phyloP scores from a whole-genome alignment of 2,797 vertebrate species.

The Zenarchopterus dispar region DNA sequence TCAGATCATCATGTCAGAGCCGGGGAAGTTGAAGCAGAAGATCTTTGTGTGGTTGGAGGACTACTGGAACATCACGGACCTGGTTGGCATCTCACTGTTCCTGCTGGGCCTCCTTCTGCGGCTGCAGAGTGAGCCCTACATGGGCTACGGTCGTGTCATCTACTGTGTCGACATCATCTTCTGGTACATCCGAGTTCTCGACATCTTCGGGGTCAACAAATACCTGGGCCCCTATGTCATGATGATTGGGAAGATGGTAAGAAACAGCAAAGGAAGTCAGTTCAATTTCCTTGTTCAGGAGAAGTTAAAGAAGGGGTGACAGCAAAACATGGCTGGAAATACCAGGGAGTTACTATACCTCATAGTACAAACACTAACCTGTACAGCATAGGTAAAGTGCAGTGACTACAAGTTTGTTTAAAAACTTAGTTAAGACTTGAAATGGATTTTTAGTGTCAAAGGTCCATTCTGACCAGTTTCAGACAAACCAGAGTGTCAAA shows the following conservation, averaged over 20 bases:
- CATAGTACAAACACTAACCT: too few relatives aligned
- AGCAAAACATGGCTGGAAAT: too few relatives aligned
- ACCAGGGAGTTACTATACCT: too few relatives aligned
- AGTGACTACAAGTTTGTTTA: too few relatives aligned
- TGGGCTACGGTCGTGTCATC: slow-evolving; percentile 96
- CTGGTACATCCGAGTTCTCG: slow-evolving; percentile 98
- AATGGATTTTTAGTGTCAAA: too few relatives aligned
- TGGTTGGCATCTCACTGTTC: slow-evolving; percentile 92
- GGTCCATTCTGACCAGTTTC: too few relatives aligned
- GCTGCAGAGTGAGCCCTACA: slow-evolving; percentile 92
- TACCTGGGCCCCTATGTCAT: slow-evolving; percentile 98
- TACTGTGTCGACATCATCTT: slow-evolving; percentile 98
- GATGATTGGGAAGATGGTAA: slow-evolving; percentile 99
- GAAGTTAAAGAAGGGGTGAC: too few relatives aligned
- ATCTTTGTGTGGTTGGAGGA: slow-evolving; percentile 97
- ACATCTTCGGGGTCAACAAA: slow-evolving; percentile 99
- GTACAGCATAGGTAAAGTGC: too few relatives aligned
- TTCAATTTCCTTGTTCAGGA: neutral
- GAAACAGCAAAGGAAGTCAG: neutral
- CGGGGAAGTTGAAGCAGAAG: slow-evolving; percentile 96
- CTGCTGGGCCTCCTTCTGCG: slow-evolving; percentile 90
- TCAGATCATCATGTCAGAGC: slow-evolving; percentile 98
- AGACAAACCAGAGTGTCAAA: too few relatives aligned
- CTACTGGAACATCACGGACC: slow-evolving; percentile 97
- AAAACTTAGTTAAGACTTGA: too few relatives aligned